Evolutionary conservation across 2,888 invertebrate species (phyloP).

Genomic region (Eucera pruinosa): DNA sequence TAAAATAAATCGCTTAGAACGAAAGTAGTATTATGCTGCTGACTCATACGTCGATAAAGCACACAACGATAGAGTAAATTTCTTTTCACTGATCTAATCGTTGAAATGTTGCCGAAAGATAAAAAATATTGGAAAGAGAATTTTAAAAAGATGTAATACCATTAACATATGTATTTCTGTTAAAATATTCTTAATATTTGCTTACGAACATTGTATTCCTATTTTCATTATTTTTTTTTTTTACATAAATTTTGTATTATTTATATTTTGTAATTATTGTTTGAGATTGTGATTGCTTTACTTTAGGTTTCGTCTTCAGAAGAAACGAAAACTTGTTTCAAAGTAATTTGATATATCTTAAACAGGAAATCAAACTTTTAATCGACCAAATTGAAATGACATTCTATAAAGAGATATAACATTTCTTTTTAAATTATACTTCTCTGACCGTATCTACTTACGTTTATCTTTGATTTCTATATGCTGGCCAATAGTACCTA

Average conservation of each 20-base stretch:
- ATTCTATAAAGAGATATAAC: not conserved
- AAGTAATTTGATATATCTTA: too few relatives aligned
- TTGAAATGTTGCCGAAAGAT: not conserved
- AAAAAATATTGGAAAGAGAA: not conserved
- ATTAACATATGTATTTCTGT: too few relatives aligned
- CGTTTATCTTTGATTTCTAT: conserved; percentile 6
- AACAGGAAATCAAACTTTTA: too few relatives aligned
- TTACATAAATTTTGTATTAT: too few relatives aligned
- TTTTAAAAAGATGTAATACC: too few relatives aligned
- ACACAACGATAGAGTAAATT: not conserved
- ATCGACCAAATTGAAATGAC: conserved; percentile 12
- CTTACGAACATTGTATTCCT: too few relatives aligned
- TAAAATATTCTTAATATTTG: too few relatives aligned
- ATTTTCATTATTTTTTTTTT: too few relatives aligned
- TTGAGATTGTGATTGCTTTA: too few relatives aligned
- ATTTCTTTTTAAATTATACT: conserved; percentile 26
- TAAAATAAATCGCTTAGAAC: conserved; percentile 14
- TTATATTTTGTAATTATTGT: too few relatives aligned
- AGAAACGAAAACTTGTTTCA: too few relatives aligned
- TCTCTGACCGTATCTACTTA: not conserved
- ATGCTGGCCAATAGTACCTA: not conserved
- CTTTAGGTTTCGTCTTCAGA: too few relatives aligned
- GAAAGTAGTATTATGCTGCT: conserved; percentile 9
- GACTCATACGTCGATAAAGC: conserved; percentile 7
- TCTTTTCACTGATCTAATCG: not conserved